These are phyloP conservation scores for Platycercus adscitus DNA, from an alignment of 2,113 vertebrate species.

Conservation along the genomic window DNA sequence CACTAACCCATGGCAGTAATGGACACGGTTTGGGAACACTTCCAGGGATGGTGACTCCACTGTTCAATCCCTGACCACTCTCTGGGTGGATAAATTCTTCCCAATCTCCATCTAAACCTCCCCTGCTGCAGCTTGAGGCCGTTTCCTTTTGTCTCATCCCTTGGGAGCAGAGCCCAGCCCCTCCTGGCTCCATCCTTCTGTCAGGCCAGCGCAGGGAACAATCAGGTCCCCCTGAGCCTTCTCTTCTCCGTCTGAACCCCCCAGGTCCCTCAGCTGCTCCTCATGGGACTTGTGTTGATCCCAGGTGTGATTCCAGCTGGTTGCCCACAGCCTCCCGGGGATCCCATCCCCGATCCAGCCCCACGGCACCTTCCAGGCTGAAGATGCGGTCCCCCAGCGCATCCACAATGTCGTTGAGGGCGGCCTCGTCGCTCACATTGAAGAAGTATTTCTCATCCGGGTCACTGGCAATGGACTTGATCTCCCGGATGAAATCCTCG, in stretches of 20 bases:
- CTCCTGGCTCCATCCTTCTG: background rate
- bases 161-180: background rate
- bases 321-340: rapidly evolving
- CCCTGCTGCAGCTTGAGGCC: background rate
- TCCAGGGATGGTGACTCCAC: background rate
- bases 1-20: background rate
- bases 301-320: background rate
- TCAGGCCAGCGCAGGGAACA: background rate
- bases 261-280: background rate
- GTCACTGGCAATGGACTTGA: slow-evolving; percentile 92
- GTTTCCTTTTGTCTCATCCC: background rate
- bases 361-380: slow-evolving; percentile 86
- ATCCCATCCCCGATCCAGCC: rapidly evolving
- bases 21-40: background rate
- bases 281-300: background rate
- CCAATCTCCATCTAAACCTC: background rate
- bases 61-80: background rate
- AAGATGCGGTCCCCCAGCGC: slow-evolving; percentile 94
- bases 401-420: slow-evolving; percentile 94
- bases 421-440: slow-evolving; percentile 94
- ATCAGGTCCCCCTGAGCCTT: background rate
- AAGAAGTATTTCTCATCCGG: slow-evolving; percentile 94
- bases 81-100: background rate
- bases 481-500: slow-evolving; percentile 90
- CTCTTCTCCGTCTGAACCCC: background rate